Conservation (phyloP, 2,113 vertebrate species). For the Paraplagusia blochii region DNA sequence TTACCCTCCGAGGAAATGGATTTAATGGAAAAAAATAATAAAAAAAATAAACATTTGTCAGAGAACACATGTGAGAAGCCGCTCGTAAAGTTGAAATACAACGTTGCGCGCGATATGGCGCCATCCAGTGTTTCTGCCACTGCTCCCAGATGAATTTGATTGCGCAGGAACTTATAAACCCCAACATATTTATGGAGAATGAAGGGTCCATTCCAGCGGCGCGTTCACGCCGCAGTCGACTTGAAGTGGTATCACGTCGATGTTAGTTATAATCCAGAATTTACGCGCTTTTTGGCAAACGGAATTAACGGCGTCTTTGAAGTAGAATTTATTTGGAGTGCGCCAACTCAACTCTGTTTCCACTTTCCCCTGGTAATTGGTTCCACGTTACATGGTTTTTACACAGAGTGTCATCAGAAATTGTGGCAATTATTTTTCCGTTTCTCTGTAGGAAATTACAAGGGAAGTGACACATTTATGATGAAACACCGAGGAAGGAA, state of each 20-base stretch:
- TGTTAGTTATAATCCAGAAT: neutral
- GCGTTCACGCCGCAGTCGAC: neutral
- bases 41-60: too few relatives aligned
- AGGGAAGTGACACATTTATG: too few relatives aligned
- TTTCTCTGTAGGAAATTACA: too few relatives aligned
- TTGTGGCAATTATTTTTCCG: neutral
- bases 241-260: neutral
- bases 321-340: neutral
- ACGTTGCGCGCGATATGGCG: neutral
- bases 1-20: too few relatives aligned
- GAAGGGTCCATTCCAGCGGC: too few relatives aligned
- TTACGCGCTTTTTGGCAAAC: neutral
- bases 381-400: neutral
- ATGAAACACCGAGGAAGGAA: too few relatives aligned
- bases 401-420: neutral
- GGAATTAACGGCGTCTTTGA: neutral
- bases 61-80: neutral
- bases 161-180: neutral
- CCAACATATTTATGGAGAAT: too few relatives aligned
- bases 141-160: neutral
- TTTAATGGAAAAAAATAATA: too few relatives aligned
- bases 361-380: neutral
- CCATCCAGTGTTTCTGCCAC: neutral
- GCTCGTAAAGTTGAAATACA: neutral
- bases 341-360: neutral